Evolutionary conservation across 2,113 vertebrate species (phyloP), one percentile per base, ranked within the genome.

Genomic region (Aix galericulata): DNA sequence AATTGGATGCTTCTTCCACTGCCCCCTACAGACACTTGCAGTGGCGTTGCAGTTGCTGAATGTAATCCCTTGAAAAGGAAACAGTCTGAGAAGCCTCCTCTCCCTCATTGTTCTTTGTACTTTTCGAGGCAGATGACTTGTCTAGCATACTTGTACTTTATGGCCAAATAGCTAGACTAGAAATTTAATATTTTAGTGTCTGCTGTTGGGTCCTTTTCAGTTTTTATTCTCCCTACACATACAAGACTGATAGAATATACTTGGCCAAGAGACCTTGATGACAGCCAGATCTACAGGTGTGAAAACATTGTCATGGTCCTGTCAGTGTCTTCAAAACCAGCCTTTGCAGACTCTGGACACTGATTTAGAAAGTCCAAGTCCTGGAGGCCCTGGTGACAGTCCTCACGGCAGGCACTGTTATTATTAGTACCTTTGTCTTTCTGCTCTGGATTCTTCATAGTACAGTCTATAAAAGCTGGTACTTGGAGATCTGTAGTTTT

Each of bases 11-110:
- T 27, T 53, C 18, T 77, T 73, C 59, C 55, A 34, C 17, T 38
- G 53, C 59, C 59, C 55, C 58, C 40, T 48, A 16, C 0, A 1
- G 34, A 71, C 26, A 23, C 17, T 64, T 8, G 0, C 69, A 4
- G 3, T 29, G 14, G 32, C 58, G 67, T 56, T 80, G 31, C 79
- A 77, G 17, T n/a, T 58, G 40, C 32, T 67, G 38, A 75, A 56
- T 1, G 1, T 8, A 55, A 22, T 13, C 62, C 27, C 66, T 32
- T 50, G 67, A 83, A 69, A 44, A 60, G 31, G 69, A 75, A 69
- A 69, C 22, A 69, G 26, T 17, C 31, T 29, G 42, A 75, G 59
- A 89, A 63, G 50, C 8, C 32, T 68, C 5, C 3, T 62, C 13
- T 58, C 48, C 44, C 23, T 78, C 53, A 13, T 9, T 58, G 20